Base-by-base conservation (phyloP, 2,888 invertebrate genomes). In the Hedya salicella region DNA sequence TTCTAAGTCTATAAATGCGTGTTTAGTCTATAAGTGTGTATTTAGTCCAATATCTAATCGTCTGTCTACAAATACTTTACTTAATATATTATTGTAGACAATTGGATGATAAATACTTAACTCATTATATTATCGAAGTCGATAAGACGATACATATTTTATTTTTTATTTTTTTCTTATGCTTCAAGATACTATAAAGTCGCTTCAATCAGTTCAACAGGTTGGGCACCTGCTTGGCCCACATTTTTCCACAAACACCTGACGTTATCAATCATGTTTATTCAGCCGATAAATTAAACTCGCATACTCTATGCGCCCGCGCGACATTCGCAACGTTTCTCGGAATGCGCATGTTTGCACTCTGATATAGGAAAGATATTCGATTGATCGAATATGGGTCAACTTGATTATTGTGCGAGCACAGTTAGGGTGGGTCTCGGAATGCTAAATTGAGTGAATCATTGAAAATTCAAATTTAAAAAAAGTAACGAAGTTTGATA, bases 261-360 rank as follows among this genome's bases (percentile, higher is more conserved):
- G 76, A 74, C 74, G 73, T 71, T 79, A 78, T 79, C 75, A 67
- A 70, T 69, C 72, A 62, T 78, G 78, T 79, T 78, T 78, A 76
- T 74, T 75, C 74, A 78, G 25, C 67, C 70, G 81, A 80, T 81
- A 81, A 71, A 68, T 65, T 60, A 65, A 53, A 63, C 52, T 61
- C 63, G 63, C 63, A 63, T 57, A 49, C 63, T 57, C 48, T 48
- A 62, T 62, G 62, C 44, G 57, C 57, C 25, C 25, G 44, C 30
- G 69, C 69, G 62, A 72, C 73, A 73, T 75, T 71, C 69, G 67
- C 70, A 42, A 69, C 63, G 81, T 81, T 81, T 79, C 78, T 79
- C 75, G 74, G 76, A 72, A 76, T 68, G 70, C 74, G 73, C 74
- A 73, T 74, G 69, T 84, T 84, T 81, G 72, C 68, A 70, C 71